Base-by-base conservation (phyloP, 2,888 invertebrate species). In the Conops quadrifasciatus region DNA sequence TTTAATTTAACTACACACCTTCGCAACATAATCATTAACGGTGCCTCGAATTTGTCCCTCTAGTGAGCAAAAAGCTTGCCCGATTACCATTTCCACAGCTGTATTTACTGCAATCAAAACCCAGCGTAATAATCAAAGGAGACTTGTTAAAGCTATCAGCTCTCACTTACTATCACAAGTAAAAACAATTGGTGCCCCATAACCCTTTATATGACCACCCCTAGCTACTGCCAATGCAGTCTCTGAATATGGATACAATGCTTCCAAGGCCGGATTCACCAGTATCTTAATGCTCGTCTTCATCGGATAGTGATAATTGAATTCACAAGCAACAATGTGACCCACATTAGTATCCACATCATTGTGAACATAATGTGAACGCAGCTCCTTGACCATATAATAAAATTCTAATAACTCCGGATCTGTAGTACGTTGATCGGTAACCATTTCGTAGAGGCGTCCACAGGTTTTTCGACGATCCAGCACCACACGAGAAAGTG, bases 271-370 rank as follows among this genome's bases (percentile, higher is more conserved):
- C 2, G 91, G 90, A 85, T 91, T 91, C 73, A 98, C 94, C 79
- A 94, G 89, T 76, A 98, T 88, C 87, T 97, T 97, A 77, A 97
- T 93, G 84, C 96, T 96, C 65, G 95, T 94, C 76, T 92, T 90
- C 73, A 90, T 90, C 36, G 91, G 89, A 84, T 94, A 94, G 76
- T 90, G 89, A 82, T 92, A 93, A 77, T 93, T 92, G 77, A 96
- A 92, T 80, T 94, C 91, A 0, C 96, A 92, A 76, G 97, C 96
- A 74, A 96, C 90, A 72, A 97, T 92, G 80, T 96, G 91, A 0
- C 97, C 97, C 53, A 93, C 91, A 87, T 98, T 97, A 16, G 94
- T 93, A 71, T 87, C 88, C 24, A 89, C 88, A 84, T 97, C 94
- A 67, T 91, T 89, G 81, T 92, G 90, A 0, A 89, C 88, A 85